These are phyloP conservation scores for Tetropium fuscum DNA, from an alignment of 2,888 invertebrate genomes.

Conservation along the genomic window DNA sequence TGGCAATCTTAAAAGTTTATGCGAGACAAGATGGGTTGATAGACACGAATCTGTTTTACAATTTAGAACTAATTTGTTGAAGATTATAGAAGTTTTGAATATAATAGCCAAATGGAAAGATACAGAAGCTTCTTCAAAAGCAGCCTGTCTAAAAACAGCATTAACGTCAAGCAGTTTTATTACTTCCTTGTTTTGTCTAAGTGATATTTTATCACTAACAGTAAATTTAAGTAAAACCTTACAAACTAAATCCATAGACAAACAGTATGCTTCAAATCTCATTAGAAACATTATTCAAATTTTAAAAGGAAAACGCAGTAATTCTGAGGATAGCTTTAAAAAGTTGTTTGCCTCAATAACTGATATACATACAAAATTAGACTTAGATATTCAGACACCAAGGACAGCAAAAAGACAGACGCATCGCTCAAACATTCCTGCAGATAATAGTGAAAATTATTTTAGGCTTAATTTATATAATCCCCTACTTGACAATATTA, in stretches of 20 bases:
- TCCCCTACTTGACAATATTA: slow-evolving; percentile 10
- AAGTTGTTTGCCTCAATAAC: too few species aligned
- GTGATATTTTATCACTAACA: neutral
- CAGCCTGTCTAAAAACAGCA: neutral
- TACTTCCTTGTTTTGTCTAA: neutral
- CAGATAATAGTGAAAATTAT: neutral
- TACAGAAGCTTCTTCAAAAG: slow-evolving; percentile 6
- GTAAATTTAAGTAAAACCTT: slow-evolving; percentile 3
- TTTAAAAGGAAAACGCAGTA: neutral
- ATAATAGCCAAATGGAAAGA: slow-evolving; percentile 8
- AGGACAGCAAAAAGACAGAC: neutral
- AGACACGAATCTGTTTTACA: slow-evolving; percentile 8
- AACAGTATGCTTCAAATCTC: neutral
- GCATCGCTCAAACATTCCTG: neutral
- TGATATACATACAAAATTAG: too few species aligned
- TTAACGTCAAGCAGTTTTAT: neutral
- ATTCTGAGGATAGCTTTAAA: too few species aligned
- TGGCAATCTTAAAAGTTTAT: slow-evolving; percentile 15
- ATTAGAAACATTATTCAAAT: neutral
- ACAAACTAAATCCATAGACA: neutral
- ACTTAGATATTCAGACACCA: too few species aligned
- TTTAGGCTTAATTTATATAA: slow-evolving; percentile 5
- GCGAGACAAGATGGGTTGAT: slow-evolving; percentile 21
- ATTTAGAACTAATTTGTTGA: slow-evolving; percentile 1
- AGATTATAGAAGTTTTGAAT: slow-evolving; percentile 15